A percentile compares a stretch with the other conserved stretches of the same genome.
Conservation (phyloP, 2,797 vertebrate genomes). For the Galagoides demidoff region DNA sequence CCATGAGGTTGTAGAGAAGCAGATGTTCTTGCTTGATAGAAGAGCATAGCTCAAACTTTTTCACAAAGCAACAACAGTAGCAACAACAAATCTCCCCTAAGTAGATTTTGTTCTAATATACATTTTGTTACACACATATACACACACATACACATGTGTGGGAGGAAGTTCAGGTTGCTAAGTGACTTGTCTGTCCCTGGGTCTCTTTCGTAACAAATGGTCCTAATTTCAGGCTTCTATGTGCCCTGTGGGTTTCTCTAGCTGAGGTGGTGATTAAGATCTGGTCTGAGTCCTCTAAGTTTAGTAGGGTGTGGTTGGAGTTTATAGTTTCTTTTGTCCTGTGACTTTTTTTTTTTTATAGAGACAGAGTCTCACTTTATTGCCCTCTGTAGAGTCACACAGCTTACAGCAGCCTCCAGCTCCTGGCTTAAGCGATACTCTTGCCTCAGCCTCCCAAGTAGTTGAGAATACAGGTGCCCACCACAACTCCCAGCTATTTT, state of each 20-base stretch:
- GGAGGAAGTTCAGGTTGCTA: neutral
- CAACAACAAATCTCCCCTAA: neutral
- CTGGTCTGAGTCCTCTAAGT: neutral
- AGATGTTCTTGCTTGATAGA: neutral
- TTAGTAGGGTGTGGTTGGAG: neutral
- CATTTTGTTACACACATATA: neutral
- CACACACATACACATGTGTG: neutral
- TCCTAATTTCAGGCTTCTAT: neutral
- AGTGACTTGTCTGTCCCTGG: neutral
- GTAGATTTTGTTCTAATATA: neutral
- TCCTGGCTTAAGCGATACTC: no score
- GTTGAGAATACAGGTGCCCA: no score
- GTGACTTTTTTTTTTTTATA: neutral
- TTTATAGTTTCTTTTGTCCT: neutral
- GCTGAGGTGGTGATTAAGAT: neutral
- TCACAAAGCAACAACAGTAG: neutral
- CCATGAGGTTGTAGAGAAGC: neutral
- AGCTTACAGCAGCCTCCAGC: no score
- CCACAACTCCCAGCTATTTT: no score
- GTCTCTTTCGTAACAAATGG: neutral
- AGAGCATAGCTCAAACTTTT: slow-evolving; percentile 1
- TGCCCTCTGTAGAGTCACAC: no score
- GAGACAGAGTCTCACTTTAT: no score
- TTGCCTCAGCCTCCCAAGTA: no score
- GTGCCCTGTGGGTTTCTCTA: neutral